Evolutionary conservation across 2,888 invertebrate genomes (phyloP), one percentile per base, ranked within the genome.

Genomic region (Calliphora vomitoria): DNA sequence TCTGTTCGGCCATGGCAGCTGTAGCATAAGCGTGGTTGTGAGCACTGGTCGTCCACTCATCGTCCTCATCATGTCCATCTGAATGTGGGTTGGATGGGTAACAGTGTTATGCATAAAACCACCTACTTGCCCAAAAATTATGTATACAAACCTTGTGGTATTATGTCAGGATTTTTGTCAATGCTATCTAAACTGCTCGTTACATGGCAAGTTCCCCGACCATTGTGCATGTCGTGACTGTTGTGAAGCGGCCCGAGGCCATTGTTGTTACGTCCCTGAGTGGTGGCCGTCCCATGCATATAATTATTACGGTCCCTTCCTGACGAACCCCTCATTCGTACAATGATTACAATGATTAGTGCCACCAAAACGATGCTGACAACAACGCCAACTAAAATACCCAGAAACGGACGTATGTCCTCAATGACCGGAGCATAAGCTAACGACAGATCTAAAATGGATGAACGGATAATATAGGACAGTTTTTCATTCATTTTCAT

Each of bases 331-430:
- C 94, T 93, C 90, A 95, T 93, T 79, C 94, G 93, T 90, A 95
- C 95, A 90, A 95, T 94, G 71, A 95, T 93, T 76, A 95, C 95
- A 90, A 94, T 94, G 89, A 94, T 92, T 89, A 95, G 92, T 20
- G 95, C 95, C 85, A 95, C 94, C 85, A 95, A 91, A 78, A 95
- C 94, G 84, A 95, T 93, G 76, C 95, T 94, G 83, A 94, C 94
- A 80, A 95, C 94, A 89, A 95, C 94, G 78, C 95, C 95, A 71
- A 95, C 93, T 89, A 95, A 91, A 55, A 95, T 94, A 72, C 95
- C 95, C 79, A 95, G 91, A 90, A 95, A 94, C 80, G 95, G 95
- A 89, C 95, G 95, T 91, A 95, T 94, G 90, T 94, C 94, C 90
- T 94, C 94, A 88, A 95, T 94, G 84, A 93, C 93, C 83, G 94